Evolutionary conservation across 2,797 vertebrate genomes (phyloP), one percentile per base, ranked within the genome.

Genomic region (Rhincodon typus): DNA sequence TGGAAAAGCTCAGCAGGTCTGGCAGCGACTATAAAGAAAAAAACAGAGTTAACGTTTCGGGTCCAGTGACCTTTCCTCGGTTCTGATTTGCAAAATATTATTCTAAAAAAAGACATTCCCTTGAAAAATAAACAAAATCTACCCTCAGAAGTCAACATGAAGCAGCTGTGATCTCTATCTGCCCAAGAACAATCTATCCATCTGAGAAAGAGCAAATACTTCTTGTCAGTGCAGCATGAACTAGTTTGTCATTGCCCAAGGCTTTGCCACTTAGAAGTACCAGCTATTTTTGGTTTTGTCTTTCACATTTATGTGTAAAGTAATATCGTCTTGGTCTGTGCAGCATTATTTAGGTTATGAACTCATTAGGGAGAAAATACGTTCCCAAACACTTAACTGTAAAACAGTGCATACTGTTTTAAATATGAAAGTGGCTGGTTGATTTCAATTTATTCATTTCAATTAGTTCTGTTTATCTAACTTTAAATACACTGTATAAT

Each of bases 221-320:
- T 94, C 69, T 57, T 95, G 94, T 95, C 94, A 21, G 70, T 30
- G 69, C 50, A n/a, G 94, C 70, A 74, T 95, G 94, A 94, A 74
- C 69, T 27, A 27, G 6, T 95, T 7, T 77, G 94, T 27, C 15
- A 10, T 95, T 77, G 94, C 94, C 72, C 70, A 95, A 21, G 27
- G 94, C 94, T 74, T 72, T 69, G 74, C 70, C 4, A 74, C 69
- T 34, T 53, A 77, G 30, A 72, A 25, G 70, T 19, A 34, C 30
- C 72, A 95, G 70, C 42, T 95, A 77, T 53, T 95, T 95, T 53
- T 77, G 70, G 27, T 95, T 27, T 53, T 95, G 94, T 30, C 72
- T 77, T 50, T 95, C 46, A 95, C 53, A 77, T 53, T 74, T 30
- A n/a, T 77, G 46, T 57, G 94, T n/a, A 74, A 30, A 74, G 30